phyloP scores from a whole-genome alignment of 2,888 invertebrate species.

The Metallyticus violacea region DNA sequence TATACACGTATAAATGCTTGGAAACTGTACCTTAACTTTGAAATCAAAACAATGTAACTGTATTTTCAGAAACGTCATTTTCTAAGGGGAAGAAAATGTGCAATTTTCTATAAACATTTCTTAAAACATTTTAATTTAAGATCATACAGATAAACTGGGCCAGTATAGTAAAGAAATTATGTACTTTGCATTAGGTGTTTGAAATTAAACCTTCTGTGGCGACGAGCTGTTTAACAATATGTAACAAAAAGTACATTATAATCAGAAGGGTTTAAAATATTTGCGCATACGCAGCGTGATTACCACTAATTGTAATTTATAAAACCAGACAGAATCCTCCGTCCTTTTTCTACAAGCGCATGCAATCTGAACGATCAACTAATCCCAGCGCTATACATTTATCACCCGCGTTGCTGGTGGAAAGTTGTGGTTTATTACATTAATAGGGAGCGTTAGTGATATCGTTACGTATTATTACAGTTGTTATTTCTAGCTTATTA shows the following conservation, averaged over 20 bases:
- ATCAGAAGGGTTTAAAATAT: neutral
- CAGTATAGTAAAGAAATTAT: too few species aligned
- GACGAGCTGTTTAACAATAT: neutral
- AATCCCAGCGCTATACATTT: neutral
- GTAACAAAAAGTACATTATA: neutral
- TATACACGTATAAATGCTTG: too few species aligned
- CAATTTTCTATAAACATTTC: too few species aligned
- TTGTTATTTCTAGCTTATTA: neutral
- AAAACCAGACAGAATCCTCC: too few species aligned
- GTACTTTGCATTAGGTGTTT: neutral
- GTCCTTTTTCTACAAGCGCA: neutral
- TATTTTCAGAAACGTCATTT: too few species aligned
- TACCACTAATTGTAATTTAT: neutral
- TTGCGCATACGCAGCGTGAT: neutral
- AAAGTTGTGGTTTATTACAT: neutral
- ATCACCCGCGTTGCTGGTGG: too few species aligned
- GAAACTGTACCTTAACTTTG: too few species aligned
- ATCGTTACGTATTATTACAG: too few species aligned
- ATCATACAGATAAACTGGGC: too few species aligned
- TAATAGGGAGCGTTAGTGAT: neutral
- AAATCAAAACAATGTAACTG: too few species aligned
- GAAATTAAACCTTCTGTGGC: neutral
- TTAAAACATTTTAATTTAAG: too few species aligned
- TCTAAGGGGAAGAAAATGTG: too few species aligned
- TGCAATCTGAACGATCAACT: neutral